These are phyloP conservation scores for Dasyurus viverrinus DNA, from an alignment of 2,113 vertebrate genomes.

Conservation along the genomic window DNA sequence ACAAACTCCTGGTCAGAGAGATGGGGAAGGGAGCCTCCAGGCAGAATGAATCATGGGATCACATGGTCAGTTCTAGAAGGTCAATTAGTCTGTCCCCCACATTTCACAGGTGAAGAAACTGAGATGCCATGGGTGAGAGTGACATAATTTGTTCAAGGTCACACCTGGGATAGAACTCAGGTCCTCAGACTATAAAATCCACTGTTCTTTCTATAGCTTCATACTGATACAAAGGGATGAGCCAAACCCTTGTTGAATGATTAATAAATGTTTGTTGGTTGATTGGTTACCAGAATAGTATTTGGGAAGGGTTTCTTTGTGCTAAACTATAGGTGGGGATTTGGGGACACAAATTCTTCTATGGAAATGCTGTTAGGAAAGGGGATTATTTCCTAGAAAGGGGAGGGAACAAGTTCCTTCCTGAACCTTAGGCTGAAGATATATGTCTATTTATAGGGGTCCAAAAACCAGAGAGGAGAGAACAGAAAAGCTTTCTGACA, in stretches of 20 bases:
- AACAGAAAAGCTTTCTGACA: neutral
- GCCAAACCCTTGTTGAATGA: neutral
- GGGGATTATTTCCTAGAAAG: no score
- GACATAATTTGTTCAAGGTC: neutral
- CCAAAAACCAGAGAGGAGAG: neutral
- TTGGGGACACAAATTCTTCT: neutral
- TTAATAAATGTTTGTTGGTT: neutral
- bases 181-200: neutral
- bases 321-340: neutral
- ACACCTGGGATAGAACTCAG: neutral
- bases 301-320: neutral
- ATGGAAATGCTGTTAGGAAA: neutral
- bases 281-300: neutral
- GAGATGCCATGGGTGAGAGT: neutral
- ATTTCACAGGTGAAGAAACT: neutral
- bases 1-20: neutral
- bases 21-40: neutral
- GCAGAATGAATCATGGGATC: neutral
- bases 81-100: neutral
- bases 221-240: neutral
- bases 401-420: no score
- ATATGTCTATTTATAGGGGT: neutral
- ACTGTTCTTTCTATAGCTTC: neutral
- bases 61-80: neutral
- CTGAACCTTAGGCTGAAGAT: neutral